Evolutionary conservation across 2,888 invertebrate species (phyloP).

Genomic region (Morpho achilles): DNA sequence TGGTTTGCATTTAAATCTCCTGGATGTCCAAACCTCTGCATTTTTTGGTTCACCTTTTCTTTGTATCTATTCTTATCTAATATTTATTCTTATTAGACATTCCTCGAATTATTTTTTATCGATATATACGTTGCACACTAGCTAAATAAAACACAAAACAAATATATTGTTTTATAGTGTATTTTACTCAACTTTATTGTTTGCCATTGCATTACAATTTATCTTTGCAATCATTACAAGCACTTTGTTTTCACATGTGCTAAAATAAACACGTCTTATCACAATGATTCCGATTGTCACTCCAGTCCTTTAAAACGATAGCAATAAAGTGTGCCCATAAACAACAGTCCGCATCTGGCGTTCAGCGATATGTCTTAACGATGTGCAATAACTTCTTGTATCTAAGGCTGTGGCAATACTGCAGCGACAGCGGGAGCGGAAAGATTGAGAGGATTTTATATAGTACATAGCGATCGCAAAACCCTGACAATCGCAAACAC

Average conservation of each 20-base stretch:
- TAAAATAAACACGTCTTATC: slow-evolving; percentile 21
- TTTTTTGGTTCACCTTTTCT: no score
- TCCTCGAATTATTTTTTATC: no score
- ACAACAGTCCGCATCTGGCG: slow-evolving; percentile 27
- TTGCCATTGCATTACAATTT: slow-evolving; percentile 1
- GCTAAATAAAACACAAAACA: no score
- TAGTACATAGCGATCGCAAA: no score
- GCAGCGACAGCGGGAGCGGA: neutral
- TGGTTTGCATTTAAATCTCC: no score
- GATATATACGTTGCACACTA: no score
- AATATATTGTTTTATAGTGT: no score
- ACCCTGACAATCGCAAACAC: no score
- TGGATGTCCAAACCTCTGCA: no score
- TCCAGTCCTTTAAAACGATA: slow-evolving; percentile 27
- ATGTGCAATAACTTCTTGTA: slow-evolving; percentile 23
- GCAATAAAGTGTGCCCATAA: slow-evolving; percentile 27
- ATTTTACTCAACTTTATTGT: neutral
- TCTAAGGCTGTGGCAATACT: slow-evolving; percentile 7
- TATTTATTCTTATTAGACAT: no score
- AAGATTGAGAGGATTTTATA: neutral
- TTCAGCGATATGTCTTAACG: slow-evolving; percentile 26
- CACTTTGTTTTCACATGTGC: neutral
- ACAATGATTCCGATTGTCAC: slow-evolving; percentile 26
- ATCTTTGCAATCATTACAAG: neutral
- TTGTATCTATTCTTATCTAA: no score